These are phyloP conservation scores for Zaprionus lachaisei DNA, from an alignment of 1,140 invertebrate genomes.

Conservation along the genomic window DNA sequence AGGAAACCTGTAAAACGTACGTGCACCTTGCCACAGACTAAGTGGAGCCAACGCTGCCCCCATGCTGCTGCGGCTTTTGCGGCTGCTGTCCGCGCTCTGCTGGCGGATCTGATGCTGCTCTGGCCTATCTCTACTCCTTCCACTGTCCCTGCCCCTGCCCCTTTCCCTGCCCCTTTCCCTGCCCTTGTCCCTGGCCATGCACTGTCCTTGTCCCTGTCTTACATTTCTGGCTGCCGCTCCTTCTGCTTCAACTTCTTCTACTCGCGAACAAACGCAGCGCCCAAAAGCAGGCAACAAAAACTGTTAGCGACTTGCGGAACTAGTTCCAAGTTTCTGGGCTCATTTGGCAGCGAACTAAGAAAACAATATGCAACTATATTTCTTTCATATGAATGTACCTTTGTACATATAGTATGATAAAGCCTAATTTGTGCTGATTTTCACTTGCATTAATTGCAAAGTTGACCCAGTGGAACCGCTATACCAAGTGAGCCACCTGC, in stretches of 20 bases:
- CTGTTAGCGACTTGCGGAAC: conserved; percentile 16
- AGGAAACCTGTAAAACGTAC: conserved; percentile 70
- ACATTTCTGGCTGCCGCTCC: conserved; percentile 17
- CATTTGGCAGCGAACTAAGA: conserved; percentile 4
- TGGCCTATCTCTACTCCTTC: background rate
- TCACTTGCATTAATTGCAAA: background rate
- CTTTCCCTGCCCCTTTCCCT: too few species aligned
- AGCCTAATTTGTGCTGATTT: background rate
- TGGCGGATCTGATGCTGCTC: background rate
- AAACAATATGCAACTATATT: background rate
- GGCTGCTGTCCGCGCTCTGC: background rate
- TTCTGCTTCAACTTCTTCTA: conserved; percentile 4
- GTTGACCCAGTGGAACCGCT: background rate
- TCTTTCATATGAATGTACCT: background rate
- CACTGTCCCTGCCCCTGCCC: too few species aligned
- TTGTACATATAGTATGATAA: background rate
- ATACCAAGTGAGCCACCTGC: background rate
- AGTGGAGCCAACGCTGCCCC: conserved; percentile 60
- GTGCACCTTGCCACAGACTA: conserved; percentile 79
- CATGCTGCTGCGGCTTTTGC: background rate
- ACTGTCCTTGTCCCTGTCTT: background rate
- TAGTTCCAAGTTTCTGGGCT: background rate
- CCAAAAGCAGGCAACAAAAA: conserved; percentile 48
- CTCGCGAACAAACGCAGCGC: background rate
- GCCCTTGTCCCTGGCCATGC: too few species aligned